Percentiles rank a stretch among this genome's conserved stretches.
phyloP scores from a whole-genome alignment of 2,113 vertebrate genomes.

The Psammodynastes pulverulentus region DNA sequence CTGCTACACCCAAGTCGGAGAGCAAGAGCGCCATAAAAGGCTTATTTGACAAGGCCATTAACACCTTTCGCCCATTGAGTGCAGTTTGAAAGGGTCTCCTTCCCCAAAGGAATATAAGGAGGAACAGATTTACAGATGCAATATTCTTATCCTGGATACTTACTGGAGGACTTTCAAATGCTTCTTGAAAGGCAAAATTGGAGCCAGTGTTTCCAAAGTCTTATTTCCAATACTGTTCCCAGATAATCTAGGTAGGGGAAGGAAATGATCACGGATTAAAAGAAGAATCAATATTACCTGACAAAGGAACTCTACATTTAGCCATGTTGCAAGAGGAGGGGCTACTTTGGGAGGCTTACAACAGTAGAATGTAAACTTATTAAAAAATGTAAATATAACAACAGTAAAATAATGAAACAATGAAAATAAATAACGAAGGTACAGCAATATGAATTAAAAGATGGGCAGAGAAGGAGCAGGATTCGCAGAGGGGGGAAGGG shows the following conservation, averaged over 20 bases:
- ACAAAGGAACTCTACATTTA: neutral
- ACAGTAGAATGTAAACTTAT: neutral
- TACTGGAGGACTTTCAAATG: conserved; percentile 77
- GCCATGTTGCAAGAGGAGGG: neutral
- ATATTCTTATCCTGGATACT: conserved; percentile 48
- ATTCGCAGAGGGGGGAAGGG: neutral
- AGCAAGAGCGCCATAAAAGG: neutral
- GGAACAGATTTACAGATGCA: neutral
- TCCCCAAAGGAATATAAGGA: neutral
- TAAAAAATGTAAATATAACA: neutral
- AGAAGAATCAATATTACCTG: neutral
- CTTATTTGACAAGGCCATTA: neutral
- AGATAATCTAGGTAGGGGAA: conserved; percentile 73
- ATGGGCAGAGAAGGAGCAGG: neutral
- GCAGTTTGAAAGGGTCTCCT: neutral
- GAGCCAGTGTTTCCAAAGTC: conserved; percentile 69
- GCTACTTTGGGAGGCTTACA: neutral
- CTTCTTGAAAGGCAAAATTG: conserved; percentile 61
- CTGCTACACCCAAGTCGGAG: neutral
- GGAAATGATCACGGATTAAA: neutral
- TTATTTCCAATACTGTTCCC: conserved; percentile 70
- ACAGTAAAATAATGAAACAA: neutral
- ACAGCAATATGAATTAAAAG: neutral
- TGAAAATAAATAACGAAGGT: neutral
- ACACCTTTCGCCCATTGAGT: neutral